A percentile compares a stretch with the other conserved stretches of the same genome.
Evolutionary conservation across 2,797 vertebrate species (phyloP).

Genomic region (Gymnocypris eckloni): DNA sequence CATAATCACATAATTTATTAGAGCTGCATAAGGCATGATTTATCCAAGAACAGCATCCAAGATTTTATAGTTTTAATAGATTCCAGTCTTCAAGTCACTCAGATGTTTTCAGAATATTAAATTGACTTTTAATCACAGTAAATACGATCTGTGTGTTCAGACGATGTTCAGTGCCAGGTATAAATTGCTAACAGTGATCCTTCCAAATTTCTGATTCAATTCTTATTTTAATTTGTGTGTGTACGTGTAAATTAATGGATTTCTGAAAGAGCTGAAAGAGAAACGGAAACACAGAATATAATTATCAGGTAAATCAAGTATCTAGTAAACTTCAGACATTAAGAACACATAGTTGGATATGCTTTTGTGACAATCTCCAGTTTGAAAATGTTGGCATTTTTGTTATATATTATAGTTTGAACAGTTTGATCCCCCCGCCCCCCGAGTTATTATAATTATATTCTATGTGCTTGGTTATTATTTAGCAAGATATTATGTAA

Average conservation of each 20-base stretch:
- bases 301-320: neutral
- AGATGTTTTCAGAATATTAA: neutral
- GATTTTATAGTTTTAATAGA: neutral
- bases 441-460: neutral
- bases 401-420: neutral
- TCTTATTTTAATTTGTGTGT: neutral
- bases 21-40: neutral
- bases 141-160: conserved; percentile 1
- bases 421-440: neutral
- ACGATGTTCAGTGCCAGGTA: neutral
- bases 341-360: neutral
- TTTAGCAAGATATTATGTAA: conserved; percentile 3
- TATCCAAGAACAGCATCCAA: neutral
- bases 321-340: neutral
- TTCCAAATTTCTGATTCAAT: neutral
- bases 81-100: neutral
- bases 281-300: neutral
- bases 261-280: neutral
- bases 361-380: neutral
- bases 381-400: neutral
- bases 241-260: neutral
- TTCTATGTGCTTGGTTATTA: neutral
- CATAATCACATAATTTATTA: neutral
- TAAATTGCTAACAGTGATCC: neutral
- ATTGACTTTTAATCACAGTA: neutral